Conservation (phyloP, 2,797 vertebrate species). For the Clarias laeviceps region DNA sequence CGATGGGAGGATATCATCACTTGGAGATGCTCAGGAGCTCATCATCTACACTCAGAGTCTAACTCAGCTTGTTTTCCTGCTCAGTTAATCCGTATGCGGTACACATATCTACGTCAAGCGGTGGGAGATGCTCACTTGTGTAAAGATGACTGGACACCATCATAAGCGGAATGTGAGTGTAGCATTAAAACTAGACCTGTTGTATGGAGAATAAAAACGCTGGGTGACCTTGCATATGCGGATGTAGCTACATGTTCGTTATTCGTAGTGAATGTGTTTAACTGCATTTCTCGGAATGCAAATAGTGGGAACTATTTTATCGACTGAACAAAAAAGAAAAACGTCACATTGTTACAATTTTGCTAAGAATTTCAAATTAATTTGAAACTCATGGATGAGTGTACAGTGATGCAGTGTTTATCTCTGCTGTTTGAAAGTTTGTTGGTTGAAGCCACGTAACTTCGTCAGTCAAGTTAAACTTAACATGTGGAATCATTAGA, state of each 20-base stretch:
- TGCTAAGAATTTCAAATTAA: not conserved
- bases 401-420: not conserved
- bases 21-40: not conserved
- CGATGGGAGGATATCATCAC: not conserved
- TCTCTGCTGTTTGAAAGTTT: not conserved
- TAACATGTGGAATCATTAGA: not conserved
- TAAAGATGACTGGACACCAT: not conserved
- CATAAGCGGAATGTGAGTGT: not conserved
- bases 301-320: not conserved
- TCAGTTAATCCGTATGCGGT: not conserved
- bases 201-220: not conserved
- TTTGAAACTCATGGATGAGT: not conserved
- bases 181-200: not conserved
- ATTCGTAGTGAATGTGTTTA: not conserved
- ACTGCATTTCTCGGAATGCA: not conserved
- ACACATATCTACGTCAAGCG: not conserved
- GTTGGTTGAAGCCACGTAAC: not conserved
- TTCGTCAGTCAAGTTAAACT: not conserved
- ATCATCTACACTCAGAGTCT: not conserved
- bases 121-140: not conserved
- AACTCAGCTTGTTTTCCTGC: conserved; percentile 46
- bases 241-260: not conserved
- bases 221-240: not conserved
- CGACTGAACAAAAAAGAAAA: not conserved
- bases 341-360: not conserved